These are phyloP conservation scores for Sebastes baramenuke DNA, from an alignment of 2,797 vertebrate genomes.

Conservation along the genomic window DNA sequence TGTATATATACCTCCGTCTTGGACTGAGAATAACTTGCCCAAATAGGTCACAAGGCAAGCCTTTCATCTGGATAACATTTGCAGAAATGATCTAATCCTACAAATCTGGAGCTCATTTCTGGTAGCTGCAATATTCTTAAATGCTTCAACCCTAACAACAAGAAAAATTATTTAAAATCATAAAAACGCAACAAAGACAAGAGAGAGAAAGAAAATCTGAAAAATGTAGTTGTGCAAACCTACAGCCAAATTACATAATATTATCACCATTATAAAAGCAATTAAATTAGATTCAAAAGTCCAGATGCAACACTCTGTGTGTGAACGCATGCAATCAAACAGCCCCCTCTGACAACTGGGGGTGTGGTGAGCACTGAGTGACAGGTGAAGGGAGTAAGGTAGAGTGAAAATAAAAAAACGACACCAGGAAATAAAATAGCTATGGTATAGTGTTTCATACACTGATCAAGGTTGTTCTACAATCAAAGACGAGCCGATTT, in stretches of 20 bases:
- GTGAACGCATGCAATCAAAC: slow-evolving; percentile 80
- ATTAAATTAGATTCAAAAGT: slow-evolving; percentile 74
- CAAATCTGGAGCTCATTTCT: slow-evolving; percentile 51
- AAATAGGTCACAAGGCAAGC: slow-evolving; percentile 76
- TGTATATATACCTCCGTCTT: slow-evolving; percentile 38
- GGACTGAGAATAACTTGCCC: slow-evolving; percentile 73
- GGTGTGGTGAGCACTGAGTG: slow-evolving; percentile 60
- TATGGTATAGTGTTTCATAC: slow-evolving; percentile 60
- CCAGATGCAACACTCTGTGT: slow-evolving; percentile 70
- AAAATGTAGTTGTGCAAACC: slow-evolving; percentile 77
- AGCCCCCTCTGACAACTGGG: slow-evolving; percentile 48
- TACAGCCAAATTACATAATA: slow-evolving; percentile 71
- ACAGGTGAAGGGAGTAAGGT: slow-evolving; percentile 36
- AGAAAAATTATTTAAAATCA: slow-evolving; percentile 45
- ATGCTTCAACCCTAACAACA: slow-evolving; percentile 52
- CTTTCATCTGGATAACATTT: slow-evolving; percentile 62
- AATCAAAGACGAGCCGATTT: slow-evolving; percentile 69
- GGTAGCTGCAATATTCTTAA: slow-evolving; percentile 62
- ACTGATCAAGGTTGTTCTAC: slow-evolving; percentile 53
- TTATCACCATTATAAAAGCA: slow-evolving; percentile 74
- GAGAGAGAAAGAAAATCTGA: slow-evolving; percentile 42
- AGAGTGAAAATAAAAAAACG: slow-evolving; percentile 51
- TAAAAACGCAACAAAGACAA: slow-evolving; percentile 63
- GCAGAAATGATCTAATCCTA: slow-evolving; percentile 46
- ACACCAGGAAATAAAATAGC: slow-evolving; percentile 56